Conservation (phyloP, 2,797 vertebrate species). For the Setipinna tenuifilis region DNA sequence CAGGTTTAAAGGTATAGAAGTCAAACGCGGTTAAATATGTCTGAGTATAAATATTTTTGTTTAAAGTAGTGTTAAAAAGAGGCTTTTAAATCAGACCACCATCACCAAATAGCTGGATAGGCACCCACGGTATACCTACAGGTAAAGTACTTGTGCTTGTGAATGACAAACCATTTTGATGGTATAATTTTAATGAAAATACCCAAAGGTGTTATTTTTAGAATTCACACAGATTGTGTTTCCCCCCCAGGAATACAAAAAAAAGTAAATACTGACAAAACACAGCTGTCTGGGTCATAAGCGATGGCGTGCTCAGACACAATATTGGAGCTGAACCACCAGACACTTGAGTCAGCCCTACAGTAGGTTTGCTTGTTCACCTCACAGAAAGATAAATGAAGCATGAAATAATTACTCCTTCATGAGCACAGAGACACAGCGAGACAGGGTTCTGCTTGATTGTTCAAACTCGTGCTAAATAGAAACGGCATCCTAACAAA, state of each 20-base stretch:
- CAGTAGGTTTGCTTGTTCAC: not conserved
- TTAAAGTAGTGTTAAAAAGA: not conserved
- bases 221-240: not conserved
- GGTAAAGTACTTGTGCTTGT: not conserved
- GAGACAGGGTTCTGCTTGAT: not conserved
- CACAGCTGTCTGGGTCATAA: not conserved
- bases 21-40: not conserved
- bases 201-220: not conserved
- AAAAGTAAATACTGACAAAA: not conserved
- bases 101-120: not conserved
- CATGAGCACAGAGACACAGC: not conserved
- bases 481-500: not conserved
- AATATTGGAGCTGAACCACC: constrained; percentile 1
- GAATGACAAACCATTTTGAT: not conserved
- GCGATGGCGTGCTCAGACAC: not conserved
- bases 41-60: not conserved
- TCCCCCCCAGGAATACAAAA: not conserved
- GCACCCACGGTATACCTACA: not conserved
- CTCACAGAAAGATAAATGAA: not conserved
- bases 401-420: not conserved
- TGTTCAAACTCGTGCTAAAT: not conserved
- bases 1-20: not conserved
- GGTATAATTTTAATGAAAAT: not conserved
- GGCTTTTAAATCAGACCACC: not conserved
- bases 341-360: constrained; percentile 17